These are phyloP conservation scores for Varanus komodoensis DNA, from an alignment of 2,113 vertebrate genomes.

Conservation along the genomic window DNA sequence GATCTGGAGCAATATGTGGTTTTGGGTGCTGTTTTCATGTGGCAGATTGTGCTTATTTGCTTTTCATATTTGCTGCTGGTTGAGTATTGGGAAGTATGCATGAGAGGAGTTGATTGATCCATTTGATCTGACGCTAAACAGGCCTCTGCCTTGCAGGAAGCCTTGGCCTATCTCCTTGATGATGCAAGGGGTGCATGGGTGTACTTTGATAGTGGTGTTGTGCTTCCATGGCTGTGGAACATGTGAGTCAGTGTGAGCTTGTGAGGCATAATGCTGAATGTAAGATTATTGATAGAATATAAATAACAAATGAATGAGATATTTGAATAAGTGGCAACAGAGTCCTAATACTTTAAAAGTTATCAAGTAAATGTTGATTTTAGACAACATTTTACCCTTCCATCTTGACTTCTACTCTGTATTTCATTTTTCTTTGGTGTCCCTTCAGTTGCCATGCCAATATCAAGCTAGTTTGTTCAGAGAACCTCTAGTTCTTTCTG, in stretches of 20 bases:
- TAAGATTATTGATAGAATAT: neutral
- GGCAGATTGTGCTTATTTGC: neutral
- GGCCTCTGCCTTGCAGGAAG: neutral
- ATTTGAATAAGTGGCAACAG: neutral
- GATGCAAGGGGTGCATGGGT: neutral
- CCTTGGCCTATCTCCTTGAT: neutral
- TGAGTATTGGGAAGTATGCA: neutral
- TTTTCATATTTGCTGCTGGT: neutral
- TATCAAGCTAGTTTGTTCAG: neutral
- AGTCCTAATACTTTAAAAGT: neutral
- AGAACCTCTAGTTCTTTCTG: neutral
- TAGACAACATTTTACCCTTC: neutral
- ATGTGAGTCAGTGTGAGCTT: neutral
- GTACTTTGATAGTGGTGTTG: neutral
- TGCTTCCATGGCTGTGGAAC: neutral
- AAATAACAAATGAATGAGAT: no score
- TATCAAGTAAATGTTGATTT: neutral
- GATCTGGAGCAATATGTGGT: neutral
- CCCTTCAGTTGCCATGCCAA: neutral
- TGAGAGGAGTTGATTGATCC: constrained; percentile 12
- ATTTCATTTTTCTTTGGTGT: neutral
- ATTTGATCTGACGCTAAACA: neutral
- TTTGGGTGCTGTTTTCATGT: neutral
- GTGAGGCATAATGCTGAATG: neutral
- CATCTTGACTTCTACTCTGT: neutral